Conservation (phyloP, 2,888 invertebrate species). For the Scaptomyza cyrtandrae region DNA sequence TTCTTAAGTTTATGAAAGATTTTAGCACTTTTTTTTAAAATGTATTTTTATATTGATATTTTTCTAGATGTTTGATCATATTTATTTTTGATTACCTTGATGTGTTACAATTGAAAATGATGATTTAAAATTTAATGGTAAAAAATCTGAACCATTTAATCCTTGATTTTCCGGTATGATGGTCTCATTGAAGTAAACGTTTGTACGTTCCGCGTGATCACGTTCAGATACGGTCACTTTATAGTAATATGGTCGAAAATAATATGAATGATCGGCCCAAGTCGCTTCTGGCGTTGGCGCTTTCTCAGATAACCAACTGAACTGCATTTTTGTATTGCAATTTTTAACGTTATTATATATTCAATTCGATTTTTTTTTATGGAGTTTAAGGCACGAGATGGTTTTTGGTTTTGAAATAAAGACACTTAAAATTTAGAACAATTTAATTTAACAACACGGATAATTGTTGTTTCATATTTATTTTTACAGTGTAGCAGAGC, state of each 20-base stretch:
- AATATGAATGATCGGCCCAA: constrained; percentile 85
- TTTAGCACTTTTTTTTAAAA: neutral
- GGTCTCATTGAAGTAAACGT: constrained; percentile 83
- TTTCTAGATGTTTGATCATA: too few species aligned
- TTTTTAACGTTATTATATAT: constrained; percentile 22
- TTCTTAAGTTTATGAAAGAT: neutral
- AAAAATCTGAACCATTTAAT: constrained; percentile 83
- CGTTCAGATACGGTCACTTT: constrained; percentile 85
- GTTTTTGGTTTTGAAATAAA: constrained; percentile 80
- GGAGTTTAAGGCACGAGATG: constrained; percentile 28
- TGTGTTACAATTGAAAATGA: constrained; percentile 84
- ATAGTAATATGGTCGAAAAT: constrained; percentile 83
- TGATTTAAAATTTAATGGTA: constrained; percentile 84
- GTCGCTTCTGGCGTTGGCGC: constrained; percentile 85
- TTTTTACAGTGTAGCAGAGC: constrained; percentile 16
- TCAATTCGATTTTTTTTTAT: constrained; percentile 11
- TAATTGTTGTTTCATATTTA: constrained; percentile 26
- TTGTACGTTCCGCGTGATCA: constrained; percentile 83
- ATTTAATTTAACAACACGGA: constrained; percentile 65
- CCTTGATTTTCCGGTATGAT: constrained; percentile 82
- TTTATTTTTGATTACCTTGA: constrained; percentile 83
- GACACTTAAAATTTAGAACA: constrained; percentile 84
- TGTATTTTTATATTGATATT: too few species aligned
- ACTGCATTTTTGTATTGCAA: constrained; percentile 79
- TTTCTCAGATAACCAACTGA: constrained; percentile 83